Conservation (phyloP, 2,113 vertebrate species). For the Tauraco erythrolophus region DNA sequence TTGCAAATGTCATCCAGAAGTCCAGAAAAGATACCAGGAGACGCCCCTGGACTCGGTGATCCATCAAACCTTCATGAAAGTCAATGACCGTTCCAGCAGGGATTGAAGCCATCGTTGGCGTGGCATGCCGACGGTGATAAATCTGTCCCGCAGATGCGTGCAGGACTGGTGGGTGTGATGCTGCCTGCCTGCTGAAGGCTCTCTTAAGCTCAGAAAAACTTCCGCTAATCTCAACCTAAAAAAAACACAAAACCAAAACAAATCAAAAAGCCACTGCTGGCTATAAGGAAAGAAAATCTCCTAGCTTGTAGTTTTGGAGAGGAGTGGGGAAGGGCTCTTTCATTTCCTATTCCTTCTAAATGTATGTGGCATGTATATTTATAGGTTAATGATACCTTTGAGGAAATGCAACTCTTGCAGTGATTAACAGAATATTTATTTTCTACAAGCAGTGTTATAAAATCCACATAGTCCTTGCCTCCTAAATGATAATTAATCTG, state of each 20-base stretch:
- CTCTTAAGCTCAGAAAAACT: slow-evolving; percentile 34
- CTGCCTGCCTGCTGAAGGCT: not conserved
- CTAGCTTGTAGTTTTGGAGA: not conserved
- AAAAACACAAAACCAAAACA: not conserved
- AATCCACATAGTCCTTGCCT: slow-evolving; percentile 56
- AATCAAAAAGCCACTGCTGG: not conserved
- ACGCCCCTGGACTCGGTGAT: slow-evolving; percentile 42
- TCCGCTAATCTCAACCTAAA: not conserved
- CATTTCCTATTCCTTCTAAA: slow-evolving; percentile 47
- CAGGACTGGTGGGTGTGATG: not conserved
- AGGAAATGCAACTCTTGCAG: slow-evolving; percentile 51
- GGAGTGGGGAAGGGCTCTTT: not conserved
- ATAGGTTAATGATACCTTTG: slow-evolving; percentile 62
- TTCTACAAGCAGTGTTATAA: slow-evolving; percentile 33
- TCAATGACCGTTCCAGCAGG: slow-evolving; percentile 54
- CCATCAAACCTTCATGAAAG: slow-evolving; percentile 75
- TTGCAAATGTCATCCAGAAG: slow-evolving; percentile 69
- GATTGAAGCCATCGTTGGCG: slow-evolving; percentile 55
- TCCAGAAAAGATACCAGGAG: slow-evolving; percentile 45
- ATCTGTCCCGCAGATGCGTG: not conserved
- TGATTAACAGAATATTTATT: slow-evolving; percentile 79
- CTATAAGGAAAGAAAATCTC: not conserved
- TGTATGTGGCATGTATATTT: slow-evolving; percentile 29
- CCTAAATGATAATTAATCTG: slow-evolving; percentile 75
- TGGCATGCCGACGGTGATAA: slow-evolving; percentile 27